phyloP scores from a whole-genome alignment of 2,888 invertebrate species.

The Sinohyriopsis cumingii region DNA sequence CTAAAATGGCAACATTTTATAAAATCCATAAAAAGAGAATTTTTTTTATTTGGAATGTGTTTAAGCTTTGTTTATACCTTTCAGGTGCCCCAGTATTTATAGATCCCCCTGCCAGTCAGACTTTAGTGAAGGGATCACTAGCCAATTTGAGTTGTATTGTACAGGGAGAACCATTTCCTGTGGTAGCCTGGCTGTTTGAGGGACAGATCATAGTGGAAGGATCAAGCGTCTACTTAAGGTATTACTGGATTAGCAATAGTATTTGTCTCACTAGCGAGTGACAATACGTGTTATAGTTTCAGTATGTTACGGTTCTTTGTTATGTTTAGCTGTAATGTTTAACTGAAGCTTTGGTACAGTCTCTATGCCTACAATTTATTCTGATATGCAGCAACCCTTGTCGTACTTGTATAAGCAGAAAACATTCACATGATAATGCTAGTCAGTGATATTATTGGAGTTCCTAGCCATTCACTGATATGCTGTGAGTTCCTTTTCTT shows the following conservation, averaged over 20 bases:
- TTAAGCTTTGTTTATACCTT: constrained; percentile 5
- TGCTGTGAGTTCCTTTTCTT: no score
- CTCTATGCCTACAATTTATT: no score
- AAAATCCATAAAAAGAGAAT: not conserved
- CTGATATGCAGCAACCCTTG: no score
- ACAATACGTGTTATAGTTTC: not conserved
- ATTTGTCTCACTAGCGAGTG: not conserved
- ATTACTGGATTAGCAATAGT: not conserved
- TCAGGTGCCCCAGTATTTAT: constrained; percentile 61
- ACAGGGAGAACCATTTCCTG: constrained; percentile 55
- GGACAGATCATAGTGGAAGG: constrained; percentile 30
- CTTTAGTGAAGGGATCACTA: constrained; percentile 53
- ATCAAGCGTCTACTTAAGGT: constrained; percentile 49
- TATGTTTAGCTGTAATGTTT: no score
- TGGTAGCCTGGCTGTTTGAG: constrained; percentile 60
- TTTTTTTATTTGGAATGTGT: not conserved
- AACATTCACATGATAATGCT: no score
- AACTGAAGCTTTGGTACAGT: no score
- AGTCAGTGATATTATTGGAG: no score
- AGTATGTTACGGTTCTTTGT: no score
- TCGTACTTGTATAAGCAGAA: no score
- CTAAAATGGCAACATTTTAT: no score
- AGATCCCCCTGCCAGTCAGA: constrained; percentile 51
- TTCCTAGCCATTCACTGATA: no score
- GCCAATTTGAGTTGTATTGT: constrained; percentile 58